A percentile compares a stretch with the other conserved stretches of the same genome.
Conservation (phyloP, 2,888 invertebrate genomes). For the Phaonia tiefii region DNA sequence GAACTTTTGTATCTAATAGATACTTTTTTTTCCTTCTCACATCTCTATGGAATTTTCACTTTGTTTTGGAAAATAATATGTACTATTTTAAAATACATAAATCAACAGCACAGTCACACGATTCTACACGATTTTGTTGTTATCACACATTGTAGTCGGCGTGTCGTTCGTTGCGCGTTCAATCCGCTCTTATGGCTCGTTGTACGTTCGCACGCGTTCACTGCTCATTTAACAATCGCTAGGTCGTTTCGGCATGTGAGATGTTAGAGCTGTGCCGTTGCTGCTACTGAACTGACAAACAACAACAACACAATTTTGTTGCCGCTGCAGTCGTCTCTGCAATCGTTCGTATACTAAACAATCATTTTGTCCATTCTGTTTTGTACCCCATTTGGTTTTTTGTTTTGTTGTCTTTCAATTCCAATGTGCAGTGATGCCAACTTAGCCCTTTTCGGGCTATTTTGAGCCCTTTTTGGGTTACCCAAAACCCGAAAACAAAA, state of each 20-base stretch:
- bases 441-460: no score
- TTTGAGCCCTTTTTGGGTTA: no score
- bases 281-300: slow-evolving; percentile 16
- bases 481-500: no score
- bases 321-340: background rate
- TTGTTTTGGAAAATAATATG: no score
- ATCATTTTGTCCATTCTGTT: background rate
- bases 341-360: background rate
- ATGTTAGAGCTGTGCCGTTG: slow-evolving; percentile 38
- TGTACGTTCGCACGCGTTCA: slow-evolving; percentile 60
- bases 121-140: slow-evolving; percentile 1
- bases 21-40: slow-evolving; percentile 2
- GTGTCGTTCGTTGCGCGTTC: slow-evolving; percentile 13
- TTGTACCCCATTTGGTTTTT: background rate
- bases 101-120: background rate
- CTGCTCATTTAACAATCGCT: slow-evolving; percentile 60
- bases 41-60: background rate
- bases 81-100: no score
- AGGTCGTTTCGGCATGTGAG: slow-evolving; percentile 44
- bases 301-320: slow-evolving; percentile 4
- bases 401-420: slow-evolving; percentile 11
- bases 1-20: slow-evolving; percentile 16
- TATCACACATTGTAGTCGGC: background rate
- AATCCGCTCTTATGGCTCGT: slow-evolving; percentile 1
- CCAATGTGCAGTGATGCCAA: no score